A percentile compares a stretch with the other conserved stretches of the same genome.
These are phyloP conservation scores for Orthonyx spaldingii DNA, from an alignment of 2,113 vertebrate species.

Conservation along the genomic window DNA sequence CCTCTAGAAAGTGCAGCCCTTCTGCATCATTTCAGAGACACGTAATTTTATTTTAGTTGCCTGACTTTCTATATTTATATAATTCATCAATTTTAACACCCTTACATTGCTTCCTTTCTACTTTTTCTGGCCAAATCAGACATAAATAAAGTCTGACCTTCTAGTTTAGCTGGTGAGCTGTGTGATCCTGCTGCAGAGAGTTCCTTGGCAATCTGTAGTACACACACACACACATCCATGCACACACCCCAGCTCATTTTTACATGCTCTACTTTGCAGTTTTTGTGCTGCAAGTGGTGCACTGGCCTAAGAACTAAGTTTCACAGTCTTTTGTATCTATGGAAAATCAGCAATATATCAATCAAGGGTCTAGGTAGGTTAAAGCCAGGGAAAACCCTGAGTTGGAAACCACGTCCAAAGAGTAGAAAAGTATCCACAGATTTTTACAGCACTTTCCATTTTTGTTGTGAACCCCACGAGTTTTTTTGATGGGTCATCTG, in stretches of 20 bases:
- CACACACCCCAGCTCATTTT: not conserved
- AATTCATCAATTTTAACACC: not conserved
- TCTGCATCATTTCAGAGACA: not conserved
- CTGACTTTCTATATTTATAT: not conserved
- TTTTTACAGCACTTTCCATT: not conserved
- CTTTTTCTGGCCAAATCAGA: not conserved
- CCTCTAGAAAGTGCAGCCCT: not conserved
- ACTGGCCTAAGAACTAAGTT: not conserved
- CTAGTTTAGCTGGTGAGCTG: not conserved
- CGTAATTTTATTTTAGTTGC: not conserved
- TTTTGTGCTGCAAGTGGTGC: not conserved
- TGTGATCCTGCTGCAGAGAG: not conserved
- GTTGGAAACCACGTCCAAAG: not conserved
- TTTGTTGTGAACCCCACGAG: not conserved
- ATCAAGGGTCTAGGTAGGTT: not conserved
- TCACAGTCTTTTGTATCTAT: not conserved
- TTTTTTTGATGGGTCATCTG: not conserved
- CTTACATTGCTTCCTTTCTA: not conserved
- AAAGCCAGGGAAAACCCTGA: not conserved
- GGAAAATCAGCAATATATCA: not conserved
- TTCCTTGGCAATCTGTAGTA: not conserved
- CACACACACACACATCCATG: too few species aligned
- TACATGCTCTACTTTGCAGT: not conserved
- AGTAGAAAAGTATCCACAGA: not conserved
- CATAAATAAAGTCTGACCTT: not conserved